Base-by-base conservation (phyloP, 2,888 invertebrate species). In the Phaonia tiefii region DNA sequence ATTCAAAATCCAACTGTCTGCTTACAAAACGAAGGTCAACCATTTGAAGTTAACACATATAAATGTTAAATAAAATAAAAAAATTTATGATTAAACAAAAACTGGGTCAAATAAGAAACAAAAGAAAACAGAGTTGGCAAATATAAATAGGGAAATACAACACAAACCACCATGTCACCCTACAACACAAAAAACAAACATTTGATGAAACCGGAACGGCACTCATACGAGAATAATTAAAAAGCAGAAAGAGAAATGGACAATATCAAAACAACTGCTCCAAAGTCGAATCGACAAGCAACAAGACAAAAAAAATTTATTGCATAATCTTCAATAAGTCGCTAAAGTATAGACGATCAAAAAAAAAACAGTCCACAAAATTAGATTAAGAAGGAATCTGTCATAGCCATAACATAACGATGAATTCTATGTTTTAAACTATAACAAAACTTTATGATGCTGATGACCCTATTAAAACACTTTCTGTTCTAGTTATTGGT, bases 311-410 rank as follows among this genome's bases (percentile, higher is more conserved):
- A 76, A 65, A 70, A 76, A 66, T 51, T 46, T 17, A 20, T 81
- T 81, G 71, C 81, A 81, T 81, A 81, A 77, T 81, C 66, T 71
- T 49, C 54, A 51, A 11, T 51, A 54, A 31, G 39, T 22, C 15
- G 13, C 51, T 60, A 31, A 8, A 31, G n/a, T n/a, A n/a, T 5
- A 31, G 31, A 31, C 31, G 31, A 31, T 56, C 56, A 65, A 77
- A 20, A 60, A 46, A 46, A 20, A 63, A 67, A 65, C 44, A 46
- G 11, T 0, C 25, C 26, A 65, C n/a, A 8, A 56, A 39, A 17
- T 75, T 63, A 26, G 63, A 75, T 75, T 42, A 69, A 49, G 37
- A 31, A 46, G 4, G 7, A 56, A 4, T 1, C 54, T 31, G n/a
- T n/a, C n/a, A n/a, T n/a, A n/a, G n/a, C n/a, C n/a, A n/a, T n/a